These are phyloP conservation scores for Semaprochilodus insignis DNA, from an alignment of 2,797 vertebrate genomes.

Conservation along the genomic window DNA sequence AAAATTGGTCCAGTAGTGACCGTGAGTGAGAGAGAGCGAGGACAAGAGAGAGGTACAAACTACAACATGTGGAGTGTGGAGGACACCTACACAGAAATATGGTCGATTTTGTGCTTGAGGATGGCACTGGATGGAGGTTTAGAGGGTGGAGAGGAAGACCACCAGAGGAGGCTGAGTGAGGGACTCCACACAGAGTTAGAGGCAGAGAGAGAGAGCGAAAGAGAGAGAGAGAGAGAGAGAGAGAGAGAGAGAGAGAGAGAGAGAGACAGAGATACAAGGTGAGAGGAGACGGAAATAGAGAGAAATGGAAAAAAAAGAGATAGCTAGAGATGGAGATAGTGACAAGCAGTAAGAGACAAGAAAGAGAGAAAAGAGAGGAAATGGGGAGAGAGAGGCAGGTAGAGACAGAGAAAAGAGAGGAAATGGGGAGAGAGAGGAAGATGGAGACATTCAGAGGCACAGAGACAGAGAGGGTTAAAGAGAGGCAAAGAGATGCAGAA, in stretches of 20 bases:
- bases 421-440: background rate
- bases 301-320: conserved; percentile 24
- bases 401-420: conserved; percentile 28
- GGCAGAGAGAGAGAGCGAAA: conserved; percentile 41
- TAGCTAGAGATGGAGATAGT: too few relatives aligned
- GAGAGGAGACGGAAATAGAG: background rate
- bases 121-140: conserved; percentile 37
- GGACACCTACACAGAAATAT: conserved; percentile 48
- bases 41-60: conserved; percentile 1
- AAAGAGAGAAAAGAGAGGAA: conserved; percentile 31
- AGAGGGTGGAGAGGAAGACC: conserved; percentile 51
- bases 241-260: conserved; percentile 35
- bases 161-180: conserved; percentile 34
- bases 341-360: conserved; percentile 13
- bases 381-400: background rate
- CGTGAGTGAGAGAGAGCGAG: background rate
- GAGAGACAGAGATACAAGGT: conserved; percentile 34
- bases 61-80: conserved; percentile 27
- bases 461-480: too few relatives aligned
- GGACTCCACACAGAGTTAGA: conserved; percentile 41
- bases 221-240: conserved; percentile 40
- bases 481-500: background rate
- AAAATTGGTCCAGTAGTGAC: conserved; percentile 1
- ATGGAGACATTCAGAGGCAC: too few relatives aligned
- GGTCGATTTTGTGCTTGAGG: conserved; percentile 31